phyloP scores from a whole-genome alignment of 2,113 vertebrate species.

The Megaleporinus macrocephalus region DNA sequence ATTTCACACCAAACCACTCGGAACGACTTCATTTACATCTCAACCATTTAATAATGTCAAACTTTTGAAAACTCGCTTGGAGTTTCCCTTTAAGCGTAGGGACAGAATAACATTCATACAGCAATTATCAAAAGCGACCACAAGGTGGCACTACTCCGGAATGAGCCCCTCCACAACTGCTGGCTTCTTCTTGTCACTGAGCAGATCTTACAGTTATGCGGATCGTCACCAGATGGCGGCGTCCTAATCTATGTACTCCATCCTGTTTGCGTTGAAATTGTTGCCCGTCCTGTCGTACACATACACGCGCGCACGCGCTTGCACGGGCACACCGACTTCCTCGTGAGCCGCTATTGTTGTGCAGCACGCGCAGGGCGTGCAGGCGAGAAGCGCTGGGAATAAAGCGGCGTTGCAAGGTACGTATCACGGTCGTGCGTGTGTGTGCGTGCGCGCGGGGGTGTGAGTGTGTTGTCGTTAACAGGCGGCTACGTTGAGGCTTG shows the following conservation, averaged over 20 bases:
- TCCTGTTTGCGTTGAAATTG: background rate
- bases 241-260: background rate
- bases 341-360: slow-evolving; percentile 28
- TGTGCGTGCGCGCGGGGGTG: background rate
- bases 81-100: too few relatives aligned
- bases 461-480: background rate
- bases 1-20: too few relatives aligned
- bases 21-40: too few relatives aligned
- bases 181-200: background rate
- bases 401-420: slow-evolving; percentile 35
- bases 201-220: background rate
- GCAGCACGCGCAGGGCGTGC: slow-evolving; percentile 29
- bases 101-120: background rate
- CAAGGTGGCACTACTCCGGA: background rate
- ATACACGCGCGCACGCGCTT: background rate
- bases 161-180: background rate
- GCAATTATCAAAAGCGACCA: background rate
- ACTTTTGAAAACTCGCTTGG: too few relatives aligned
- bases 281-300: slow-evolving; percentile 5
- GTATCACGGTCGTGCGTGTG: background rate
- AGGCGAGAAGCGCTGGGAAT: background rate
- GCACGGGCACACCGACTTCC: slow-evolving; percentile 17
- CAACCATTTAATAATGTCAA: too few relatives aligned
- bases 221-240: background rate
- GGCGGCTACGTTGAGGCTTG: background rate